A percentile compares a stretch with the other conserved stretches of the same genome.
These are phyloP conservation scores for Phortica variegata DNA, from an alignment of 1,140 invertebrate genomes.

Conservation along the genomic window DNA sequence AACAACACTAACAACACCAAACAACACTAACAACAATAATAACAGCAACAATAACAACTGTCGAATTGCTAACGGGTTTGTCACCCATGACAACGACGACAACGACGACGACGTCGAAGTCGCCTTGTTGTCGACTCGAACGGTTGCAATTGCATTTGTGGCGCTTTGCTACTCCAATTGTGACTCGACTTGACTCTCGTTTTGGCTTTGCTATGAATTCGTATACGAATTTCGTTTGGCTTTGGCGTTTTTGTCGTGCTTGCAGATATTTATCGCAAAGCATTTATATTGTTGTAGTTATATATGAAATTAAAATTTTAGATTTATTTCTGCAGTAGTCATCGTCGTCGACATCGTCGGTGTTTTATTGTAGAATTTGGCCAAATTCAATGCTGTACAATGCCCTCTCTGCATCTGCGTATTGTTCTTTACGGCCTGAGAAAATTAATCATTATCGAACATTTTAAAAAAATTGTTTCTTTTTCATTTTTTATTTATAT, in stretches of 20 bases:
- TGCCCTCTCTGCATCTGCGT: slow-evolving; percentile 27
- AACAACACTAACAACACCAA: too few species aligned
- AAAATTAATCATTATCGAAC: slow-evolving; percentile 49
- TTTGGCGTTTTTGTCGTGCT: slow-evolving; percentile 39
- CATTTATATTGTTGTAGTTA: slow-evolving; percentile 27
- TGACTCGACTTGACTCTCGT: too few species aligned
- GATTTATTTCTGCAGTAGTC: slow-evolving; percentile 52
- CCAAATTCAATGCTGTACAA: slow-evolving; percentile 13
- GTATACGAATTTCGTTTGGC: too few species aligned
- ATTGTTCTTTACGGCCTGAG: slow-evolving; percentile 34
- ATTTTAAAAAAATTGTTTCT: too few species aligned
- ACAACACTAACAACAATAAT: too few species aligned
- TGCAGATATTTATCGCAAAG: slow-evolving; percentile 39
- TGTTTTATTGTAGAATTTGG: slow-evolving; percentile 23
- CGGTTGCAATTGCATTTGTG: slow-evolving; percentile 42
- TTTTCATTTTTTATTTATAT: too few species aligned
- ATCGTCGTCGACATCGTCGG: too few species aligned
- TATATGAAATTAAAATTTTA: slow-evolving; percentile 51
- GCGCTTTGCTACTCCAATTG: too few species aligned
- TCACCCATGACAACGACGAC: not conserved
- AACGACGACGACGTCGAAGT: slow-evolving; percentile 8
- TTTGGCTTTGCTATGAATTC: too few species aligned
- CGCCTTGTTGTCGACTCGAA: slow-evolving; percentile 2
- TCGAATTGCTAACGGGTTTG: too few species aligned
- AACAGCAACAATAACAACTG: too few species aligned